Evolutionary conservation across 2,888 invertebrate species (phyloP), one percentile per base, ranked within the genome.

Genomic region (Exocentrus adspersus): DNA sequence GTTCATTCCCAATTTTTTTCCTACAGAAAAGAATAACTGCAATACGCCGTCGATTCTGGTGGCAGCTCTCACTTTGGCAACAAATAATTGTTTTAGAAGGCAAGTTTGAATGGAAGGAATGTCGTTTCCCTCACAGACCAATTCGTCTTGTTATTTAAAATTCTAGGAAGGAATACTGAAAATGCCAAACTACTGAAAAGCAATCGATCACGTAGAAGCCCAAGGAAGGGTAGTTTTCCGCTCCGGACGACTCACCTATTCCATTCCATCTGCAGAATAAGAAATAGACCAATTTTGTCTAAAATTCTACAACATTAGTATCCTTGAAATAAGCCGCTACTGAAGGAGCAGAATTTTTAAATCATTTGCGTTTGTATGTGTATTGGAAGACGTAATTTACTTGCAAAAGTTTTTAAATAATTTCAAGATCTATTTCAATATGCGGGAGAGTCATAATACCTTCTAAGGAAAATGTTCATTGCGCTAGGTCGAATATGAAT

Each of bases 171-270:
- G 24, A 24, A 21, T 14, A 14, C 46, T 51, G 51, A 12, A 51
- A 51, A 51, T 20, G 20, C 32, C 30, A n/a, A 30, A 32, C 51
- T 51, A 51, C 19, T 51, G 51, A 5, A 37, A 19, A 30, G 19
- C 32, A 51, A 51, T 51, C 32, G 51, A 51, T 51, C 51, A 51
- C 51, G 32, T 51, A 32, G 17, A 32, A 1, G 51, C n/a, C 19
- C n/a, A n/a, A 30, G 51, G 37, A 17, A 51, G 19, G 51, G 30
- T 32, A 51, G 32, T 51, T 51, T 48, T 21, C n/a, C 21, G 24
- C 48, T 20, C 32, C 51, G 37, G 32, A 51, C 19, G 24, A 5
- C 19, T 32, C 5, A 21, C n/a, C 42, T 20, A 20, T 32, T 32
- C 4, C n/a, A 24, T 16, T 54, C 30, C 54, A 10, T 16, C 43